Conservation (phyloP, 2,888 invertebrate species). For the Amphipyra tragopoginis region DNA sequence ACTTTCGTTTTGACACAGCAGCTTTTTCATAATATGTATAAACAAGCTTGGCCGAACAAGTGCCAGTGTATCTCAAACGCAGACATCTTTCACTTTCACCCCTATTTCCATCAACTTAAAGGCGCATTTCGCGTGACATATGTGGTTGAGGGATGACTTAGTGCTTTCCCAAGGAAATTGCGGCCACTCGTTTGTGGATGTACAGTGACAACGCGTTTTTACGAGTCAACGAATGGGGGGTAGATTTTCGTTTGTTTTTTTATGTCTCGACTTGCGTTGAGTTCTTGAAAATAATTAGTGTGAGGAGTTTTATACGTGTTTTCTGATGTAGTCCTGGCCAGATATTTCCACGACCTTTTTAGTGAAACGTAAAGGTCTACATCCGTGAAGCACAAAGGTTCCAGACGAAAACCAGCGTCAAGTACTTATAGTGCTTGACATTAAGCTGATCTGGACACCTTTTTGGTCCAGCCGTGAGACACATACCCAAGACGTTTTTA, state of each 20-base stretch:
- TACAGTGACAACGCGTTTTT: slow-evolving; percentile 82
- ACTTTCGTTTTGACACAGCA: no score
- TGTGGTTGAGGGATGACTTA: slow-evolving; percentile 84
- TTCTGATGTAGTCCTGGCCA: neutral
- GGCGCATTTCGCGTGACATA: slow-evolving; percentile 79
- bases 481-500: no score
- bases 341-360: no score
- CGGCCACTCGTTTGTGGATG: slow-evolving; percentile 80
- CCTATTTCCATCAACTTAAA: slow-evolving; percentile 75
- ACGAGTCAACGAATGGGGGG: slow-evolving; percentile 64
- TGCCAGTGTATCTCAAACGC: slow-evolving; percentile 64
- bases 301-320: slow-evolving; percentile 11
- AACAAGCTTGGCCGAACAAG: slow-evolving; percentile 49
- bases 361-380: no score
- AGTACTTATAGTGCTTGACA: no score
- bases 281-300: slow-evolving; percentile 50
- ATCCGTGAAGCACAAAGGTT: no score
- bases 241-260: slow-evolving; percentile 53
- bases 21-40: no score
- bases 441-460: no score
- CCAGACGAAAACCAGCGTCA: no score
- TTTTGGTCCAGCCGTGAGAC: no score
- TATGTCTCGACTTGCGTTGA: slow-evolving; percentile 39
- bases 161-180: slow-evolving; percentile 83
- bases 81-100: slow-evolving; percentile 69